These are phyloP conservation scores for Enteromius paludinosus DNA, from an alignment of 2,797 vertebrate genomes.

Conservation along the genomic window DNA sequence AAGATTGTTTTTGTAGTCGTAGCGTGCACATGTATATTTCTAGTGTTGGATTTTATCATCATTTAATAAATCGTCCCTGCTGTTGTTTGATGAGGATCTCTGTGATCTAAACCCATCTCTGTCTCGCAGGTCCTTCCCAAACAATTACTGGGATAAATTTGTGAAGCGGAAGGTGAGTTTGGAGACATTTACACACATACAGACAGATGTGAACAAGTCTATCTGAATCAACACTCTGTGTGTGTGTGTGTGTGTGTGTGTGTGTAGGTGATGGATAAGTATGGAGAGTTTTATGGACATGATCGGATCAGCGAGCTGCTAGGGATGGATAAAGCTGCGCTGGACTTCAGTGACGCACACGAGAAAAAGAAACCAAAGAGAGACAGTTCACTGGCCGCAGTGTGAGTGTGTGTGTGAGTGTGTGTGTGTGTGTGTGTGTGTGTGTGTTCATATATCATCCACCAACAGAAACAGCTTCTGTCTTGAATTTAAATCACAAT, in stretches of 20 bases:
- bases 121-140: conserved; percentile 90
- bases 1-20: neutral
- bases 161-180: conserved; percentile 93
- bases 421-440: neutral
- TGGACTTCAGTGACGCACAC: conserved; percentile 86
- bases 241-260: conserved; percentile 1
- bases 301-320: conserved; percentile 87
- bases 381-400: conserved; percentile 85
- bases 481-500: neutral
- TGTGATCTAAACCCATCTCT: conserved; percentile 35
- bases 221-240: neutral
- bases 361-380: conserved; percentile 88
- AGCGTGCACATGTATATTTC: neutral
- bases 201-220: neutral
- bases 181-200: neutral
- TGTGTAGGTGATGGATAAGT: conserved; percentile 88
- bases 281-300: conserved; percentile 87
- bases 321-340: conserved; percentile 87
- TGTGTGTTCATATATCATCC: neutral
- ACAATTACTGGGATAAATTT: conserved; percentile 99
- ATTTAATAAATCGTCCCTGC: neutral
- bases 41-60: neutral
- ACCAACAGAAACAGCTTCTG: neutral
- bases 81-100: neutral
- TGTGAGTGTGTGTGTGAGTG: conserved; percentile 69